Base-by-base conservation (phyloP, 23 tunicate genomes). In the Oikopleura dioica region DNA sequence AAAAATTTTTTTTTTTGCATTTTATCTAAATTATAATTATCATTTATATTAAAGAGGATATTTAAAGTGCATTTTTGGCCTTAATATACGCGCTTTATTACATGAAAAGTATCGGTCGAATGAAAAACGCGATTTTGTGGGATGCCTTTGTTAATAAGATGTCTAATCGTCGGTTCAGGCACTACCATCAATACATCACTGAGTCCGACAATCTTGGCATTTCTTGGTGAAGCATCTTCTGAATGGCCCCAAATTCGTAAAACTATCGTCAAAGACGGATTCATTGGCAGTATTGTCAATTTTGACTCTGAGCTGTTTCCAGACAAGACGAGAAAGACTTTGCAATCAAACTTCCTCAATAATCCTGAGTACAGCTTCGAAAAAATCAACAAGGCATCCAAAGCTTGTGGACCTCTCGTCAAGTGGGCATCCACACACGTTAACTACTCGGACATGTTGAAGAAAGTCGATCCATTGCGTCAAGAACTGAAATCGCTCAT, bases 361-460 rank as follows among this genome's bases (percentile, higher is more conserved):
- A 91, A 91, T 59, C 97, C 97, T 5, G 86, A 80, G 5, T 91
- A 91, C 94, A 91, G 82, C 50, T 91, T 85, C 78, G 97, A 91
- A 80, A 79, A 86, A 35, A 91, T 91, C 80, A 85, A 85, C 79
- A 86, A 91, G 0, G 97, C 97, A 44, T 82, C 87, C 78, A 44
- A 75, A 1, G 97, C 97, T 28, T 91, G 97, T 68, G 97, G 97
- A 28, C 97, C 97, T 0, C 78, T 91, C 1, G 85, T 91, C 29
- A 91, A 91, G 55, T 91, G 97, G 97, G 84, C 97, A 0, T 84
- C 80, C 28, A 92, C 97, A 1, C 97, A 91, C 51, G 75, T 91
- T 59, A 82, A 78, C 67, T 91, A 91, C 50, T 89, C 97, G 23
- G 97, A 91, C 82, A 91, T 91, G 97, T 68, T 91, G 69, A 88